phyloP scores from a whole-genome alignment of 2,888 invertebrate species.

The Euzetes globulus region DNA sequence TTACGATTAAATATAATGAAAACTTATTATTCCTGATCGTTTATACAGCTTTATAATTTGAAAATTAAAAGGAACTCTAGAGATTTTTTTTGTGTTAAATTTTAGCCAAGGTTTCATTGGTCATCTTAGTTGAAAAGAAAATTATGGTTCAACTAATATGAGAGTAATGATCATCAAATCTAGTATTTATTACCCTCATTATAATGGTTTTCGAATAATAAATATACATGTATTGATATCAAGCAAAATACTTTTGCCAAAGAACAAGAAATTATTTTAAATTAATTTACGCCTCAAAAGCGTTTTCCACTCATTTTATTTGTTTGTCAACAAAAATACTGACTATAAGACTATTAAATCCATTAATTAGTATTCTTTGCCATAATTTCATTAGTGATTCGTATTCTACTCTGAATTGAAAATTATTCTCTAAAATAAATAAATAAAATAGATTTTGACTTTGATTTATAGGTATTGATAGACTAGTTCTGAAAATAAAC shows the following conservation, averaged over 20 bases:
- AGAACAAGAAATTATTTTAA: not conserved
- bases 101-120: no score
- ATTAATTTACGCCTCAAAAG: constrained; percentile 3
- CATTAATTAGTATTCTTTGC: constrained; percentile 15
- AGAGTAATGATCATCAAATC: not conserved
- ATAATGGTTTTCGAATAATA: not conserved
- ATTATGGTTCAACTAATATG: not conserved
- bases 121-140: not conserved
- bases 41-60: no score
- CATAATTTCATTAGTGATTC: not conserved
- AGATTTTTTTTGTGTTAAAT: no score
- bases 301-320: not conserved
- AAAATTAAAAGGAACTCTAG: no score
- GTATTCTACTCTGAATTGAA: not conserved
- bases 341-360: not conserved
- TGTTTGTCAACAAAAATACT: not conserved
- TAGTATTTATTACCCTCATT: not conserved
- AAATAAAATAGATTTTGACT: not conserved
- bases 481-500: not conserved
- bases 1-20: no score
- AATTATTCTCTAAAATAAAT: not conserved
- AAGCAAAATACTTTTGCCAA: not conserved
- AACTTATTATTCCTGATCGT: no score
- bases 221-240: constrained; percentile 12
- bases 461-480: not conserved